phyloP scores from a whole-genome alignment of 2,797 vertebrate species.

The Enteromius radiatus region DNA sequence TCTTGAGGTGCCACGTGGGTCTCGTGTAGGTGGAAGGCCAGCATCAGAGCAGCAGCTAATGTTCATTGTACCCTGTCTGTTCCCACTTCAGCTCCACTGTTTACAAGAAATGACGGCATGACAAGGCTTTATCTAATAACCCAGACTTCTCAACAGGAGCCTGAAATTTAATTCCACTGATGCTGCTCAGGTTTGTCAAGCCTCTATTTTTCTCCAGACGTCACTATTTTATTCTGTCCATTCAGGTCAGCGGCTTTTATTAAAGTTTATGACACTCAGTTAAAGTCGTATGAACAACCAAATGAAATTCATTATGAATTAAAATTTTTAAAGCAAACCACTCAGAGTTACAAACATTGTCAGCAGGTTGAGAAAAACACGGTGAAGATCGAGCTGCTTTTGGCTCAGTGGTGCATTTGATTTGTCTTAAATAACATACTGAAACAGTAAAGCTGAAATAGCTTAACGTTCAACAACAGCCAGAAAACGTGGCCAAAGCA shows the following conservation, averaged over 20 bases:
- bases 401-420: conserved; percentile 7
- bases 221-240: conserved; percentile 44
- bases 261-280: not conserved
- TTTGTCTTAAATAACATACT: conserved; percentile 24
- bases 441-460: conserved; percentile 34
- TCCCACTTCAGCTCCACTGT: conserved; percentile 61
- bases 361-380: conserved; percentile 22
- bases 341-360: not conserved
- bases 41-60: conserved; percentile 58
- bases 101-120: conserved; percentile 65
- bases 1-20: conserved; percentile 38
- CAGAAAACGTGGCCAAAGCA: conserved; percentile 32
- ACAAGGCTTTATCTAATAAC: conserved; percentile 64
- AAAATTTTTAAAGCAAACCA: not conserved
- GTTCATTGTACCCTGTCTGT: conserved; percentile 62
- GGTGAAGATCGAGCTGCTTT: not conserved
- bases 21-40: conserved; percentile 50
- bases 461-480: conserved; percentile 30
- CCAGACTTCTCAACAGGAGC: conserved; percentile 57
- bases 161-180: conserved; percentile 60
- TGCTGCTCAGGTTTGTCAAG: conserved; percentile 52
- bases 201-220: conserved; percentile 20
- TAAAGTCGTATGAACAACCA: conserved; percentile 1
- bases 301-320: conserved; percentile 5
- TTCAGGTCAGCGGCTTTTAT: conserved; percentile 9